Conservation (phyloP, 2,888 invertebrate genomes). For the Drosophila meridionalis region DNA sequence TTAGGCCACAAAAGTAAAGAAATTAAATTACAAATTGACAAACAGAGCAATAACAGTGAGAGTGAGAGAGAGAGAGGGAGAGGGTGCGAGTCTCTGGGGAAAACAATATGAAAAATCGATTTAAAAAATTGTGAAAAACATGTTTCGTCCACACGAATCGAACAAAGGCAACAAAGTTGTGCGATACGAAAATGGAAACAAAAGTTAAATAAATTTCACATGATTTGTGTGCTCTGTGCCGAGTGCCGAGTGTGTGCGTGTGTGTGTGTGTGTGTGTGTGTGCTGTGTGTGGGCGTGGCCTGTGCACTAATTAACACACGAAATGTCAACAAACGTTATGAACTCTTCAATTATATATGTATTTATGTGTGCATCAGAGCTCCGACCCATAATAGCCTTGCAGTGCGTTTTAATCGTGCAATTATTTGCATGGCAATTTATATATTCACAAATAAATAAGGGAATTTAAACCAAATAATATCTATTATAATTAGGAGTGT, state of each 20-base stretch:
- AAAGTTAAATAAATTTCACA: slow-evolving; percentile 3
- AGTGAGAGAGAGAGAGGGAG: background rate
- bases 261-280: background rate
- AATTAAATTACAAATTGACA: slow-evolving; percentile 13
- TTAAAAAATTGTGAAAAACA: slow-evolving; percentile 25
- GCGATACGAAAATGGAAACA: background rate
- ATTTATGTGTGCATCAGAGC: background rate
- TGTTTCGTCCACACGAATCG: slow-evolving; percentile 3
- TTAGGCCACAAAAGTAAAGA: slow-evolving; percentile 12
- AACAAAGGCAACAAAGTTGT: slow-evolving; percentile 15
- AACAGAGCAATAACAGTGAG: background rate
- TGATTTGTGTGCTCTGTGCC: slow-evolving; percentile 4
- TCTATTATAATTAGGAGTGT: background rate
- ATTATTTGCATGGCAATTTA: background rate
- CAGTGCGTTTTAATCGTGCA: background rate
- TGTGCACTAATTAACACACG: slow-evolving; percentile 37
- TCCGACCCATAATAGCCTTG: slow-evolving; percentile 3
- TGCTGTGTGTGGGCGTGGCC: slow-evolving; percentile 1
- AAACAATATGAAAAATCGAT: slow-evolving; percentile 23
- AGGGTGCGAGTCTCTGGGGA: background rate
- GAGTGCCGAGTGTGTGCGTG: background rate
- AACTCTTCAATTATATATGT: slow-evolving; percentile 12
- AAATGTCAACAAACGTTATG: slow-evolving; percentile 12
- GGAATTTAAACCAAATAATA: background rate
- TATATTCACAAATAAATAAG: background rate